Base-by-base conservation (phyloP, 1,140 invertebrate genomes). In the Tigriopus japonicus region DNA sequence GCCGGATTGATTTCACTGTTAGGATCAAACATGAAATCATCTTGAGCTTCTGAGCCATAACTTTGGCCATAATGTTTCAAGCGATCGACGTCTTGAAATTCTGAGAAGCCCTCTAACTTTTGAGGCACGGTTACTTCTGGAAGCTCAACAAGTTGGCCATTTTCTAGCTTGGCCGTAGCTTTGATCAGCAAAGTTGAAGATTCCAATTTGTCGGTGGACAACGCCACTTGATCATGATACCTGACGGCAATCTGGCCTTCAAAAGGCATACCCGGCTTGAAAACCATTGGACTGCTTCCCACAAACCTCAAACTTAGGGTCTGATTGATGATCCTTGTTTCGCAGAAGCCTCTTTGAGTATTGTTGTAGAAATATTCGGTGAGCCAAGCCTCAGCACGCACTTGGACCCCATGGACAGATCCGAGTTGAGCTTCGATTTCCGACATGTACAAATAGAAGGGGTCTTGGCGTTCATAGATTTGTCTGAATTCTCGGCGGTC, bases 241-340 rank as follows among this genome's bases (percentile, higher is more conserved):
- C 63, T 62, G 14, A 66, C 64, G 13, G 65, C 60, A 17, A 66
- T 51, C 56, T 64, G 59, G 19, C 69, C 66, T 23, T 71, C 70
- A 62, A 78, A 72, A 0, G 73, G 70, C 66, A 77, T 73, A 60
- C 75, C 74, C 3, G 79, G 79, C 66, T 76, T 79, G 65, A 80
- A 82, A 28, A 76, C 69, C 43, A 74, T 66, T 1, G 77, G 73
- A 43, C 66, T 67, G 35, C 71, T 67, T 21, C 77, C 77, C 1
- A 81, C 67, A 67, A 80, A 80, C 28, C 70, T 67, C 3, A 81
- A 60, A 49, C 69, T 68, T 6, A 78, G 62, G 10, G 67, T 66
- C 12, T 72, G 70, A 40, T 71, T 69, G 56, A 77, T 74, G 7
- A 81, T 71, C 43, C 74, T 65, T 2, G 76, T 75, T 53, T 74